Evolutionary conservation across 1,140 invertebrate genomes (phyloP), one percentile per base, ranked within the genome.

Genomic region (Antheraea pernyi): DNA sequence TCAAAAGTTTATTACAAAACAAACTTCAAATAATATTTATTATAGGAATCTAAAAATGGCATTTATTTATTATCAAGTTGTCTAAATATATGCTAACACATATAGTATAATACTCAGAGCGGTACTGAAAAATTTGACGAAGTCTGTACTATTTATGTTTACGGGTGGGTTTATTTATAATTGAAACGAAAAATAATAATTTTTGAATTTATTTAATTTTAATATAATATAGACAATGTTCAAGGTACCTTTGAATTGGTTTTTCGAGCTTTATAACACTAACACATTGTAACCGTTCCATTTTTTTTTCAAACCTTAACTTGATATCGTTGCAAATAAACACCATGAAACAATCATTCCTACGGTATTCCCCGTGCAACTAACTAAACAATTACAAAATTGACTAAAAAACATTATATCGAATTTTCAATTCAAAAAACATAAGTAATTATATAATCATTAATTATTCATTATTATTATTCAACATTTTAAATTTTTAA

Each of bases 191-290:
- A 70, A 70, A 64, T 22, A 63, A 75, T 82, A 66, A 63, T 83
- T 78, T 90, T 91, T 87, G 84, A 79, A 88, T 91, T 91, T 90
- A 91, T 91, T 89, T 90, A 90, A 88, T 91, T 88, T 91, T 91
- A 92, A 93, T 92, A 89, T 93, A 92, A 90, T 92, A 93, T 89
- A 93, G 89, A 93, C 91, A 93, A 91, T 92, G 90, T 92, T 92
- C 88, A 92, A 93, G 89, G 91, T 92, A 91, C 88, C 88, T 86
- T 91, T 89, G 80, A 90, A 91, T 91, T 91, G 88, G 88, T 91
- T 90, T 53, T 88, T 89, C 89, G 87, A 91, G 87, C 81, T 89
- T 89, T 78, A 86, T 73, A 86, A 89, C 89, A 88, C 88, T 91
- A 91, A 90, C 82, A 88, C 88, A 89, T 87, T 85, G 82, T 87